A percentile compares a stretch with the other conserved stretches of the same genome.
These are phyloP conservation scores for Tetrao urogallus DNA, from an alignment of 2,113 vertebrate genomes.

Conservation along the genomic window DNA sequence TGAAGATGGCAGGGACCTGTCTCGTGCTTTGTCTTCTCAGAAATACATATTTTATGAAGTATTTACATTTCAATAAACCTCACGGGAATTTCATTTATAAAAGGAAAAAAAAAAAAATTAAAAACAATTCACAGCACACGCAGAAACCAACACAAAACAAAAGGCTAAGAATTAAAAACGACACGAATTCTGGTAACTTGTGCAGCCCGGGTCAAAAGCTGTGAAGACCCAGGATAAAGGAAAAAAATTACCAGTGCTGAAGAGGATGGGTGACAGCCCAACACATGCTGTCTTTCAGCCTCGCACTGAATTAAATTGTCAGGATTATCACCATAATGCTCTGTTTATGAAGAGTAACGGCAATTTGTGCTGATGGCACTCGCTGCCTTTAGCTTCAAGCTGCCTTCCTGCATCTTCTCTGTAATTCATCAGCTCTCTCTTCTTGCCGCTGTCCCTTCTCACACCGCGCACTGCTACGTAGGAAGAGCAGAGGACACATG, in stretches of 20 bases:
- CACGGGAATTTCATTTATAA: constrained; percentile 50
- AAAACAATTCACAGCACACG: background rate
- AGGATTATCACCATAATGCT: constrained; percentile 81
- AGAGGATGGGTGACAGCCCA: background rate
- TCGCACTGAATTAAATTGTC: constrained; percentile 85
- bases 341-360: constrained; percentile 78
- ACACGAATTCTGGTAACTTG: background rate
- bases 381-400: constrained; percentile 80
- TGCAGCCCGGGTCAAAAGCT: background rate
- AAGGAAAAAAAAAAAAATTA: background rate
- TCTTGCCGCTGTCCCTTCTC: background rate
- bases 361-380: constrained; percentile 85
- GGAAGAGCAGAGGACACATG: background rate
- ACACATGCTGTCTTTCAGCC: constrained; percentile 47
- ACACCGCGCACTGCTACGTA: background rate
- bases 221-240: background rate
- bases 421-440: constrained; percentile 83
- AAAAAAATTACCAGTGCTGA: constrained; percentile 3
- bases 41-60: constrained; percentile 63
- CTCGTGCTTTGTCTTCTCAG: constrained; percentile 66
- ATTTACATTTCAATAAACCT: constrained; percentile 75
- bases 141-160: background rate
- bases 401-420: constrained; percentile 84
- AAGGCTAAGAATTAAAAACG: background rate
- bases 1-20: constrained; percentile 32